Base-by-base conservation (phyloP, 1,140 invertebrate genomes). In the Saccostrea glomerata region DNA sequence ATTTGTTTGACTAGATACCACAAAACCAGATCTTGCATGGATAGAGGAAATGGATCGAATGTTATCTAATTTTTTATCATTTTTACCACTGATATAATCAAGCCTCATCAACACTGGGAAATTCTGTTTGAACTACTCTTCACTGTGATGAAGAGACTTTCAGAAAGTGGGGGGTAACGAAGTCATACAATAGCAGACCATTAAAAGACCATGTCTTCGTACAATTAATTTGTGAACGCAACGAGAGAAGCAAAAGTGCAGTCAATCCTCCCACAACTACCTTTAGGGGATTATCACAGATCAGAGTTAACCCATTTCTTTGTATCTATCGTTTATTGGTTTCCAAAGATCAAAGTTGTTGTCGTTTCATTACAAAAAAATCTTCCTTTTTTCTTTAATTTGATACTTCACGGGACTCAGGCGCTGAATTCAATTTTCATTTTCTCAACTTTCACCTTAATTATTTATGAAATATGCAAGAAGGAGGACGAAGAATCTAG, bases 1-100 rank as follows among this genome's bases (percentile, higher is more conserved):
- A 63, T 63, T 63, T 63, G 58, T 17, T 36, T 77, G 25, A 36
- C 23, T 36, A 77, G 25, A 25, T 30, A 30, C 11, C 13, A 77
- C 25, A 36, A 77, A 77, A 77, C 23, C 70, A 77, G 23, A 77
- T 11, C 13, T 77, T 9, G 47, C 47, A 47, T 77, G 70, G 70
- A 30, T 25, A 36, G 70, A 25, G 66, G 70, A 77, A 77, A 77
- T 77, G 30, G 70, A 77, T 77, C 70, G 70, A 77, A 12, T 77
- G 70, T 77, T 77, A 77, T 77, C 70, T 77, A 77, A 77, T 77
- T 77, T 77, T 77, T 36, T 77, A 7, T 47, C 47, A 5, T 30
- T 77, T 77, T 77, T 30, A 77, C 23, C 70, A 13, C 70, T 77
- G 70, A 77, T 77, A 77, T 25, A 77, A 77, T 77, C 70, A 77